These are phyloP conservation scores for Hermatobates lingyangjiaoensis DNA, from an alignment of 1,140 invertebrate species.

Conservation along the genomic window DNA sequence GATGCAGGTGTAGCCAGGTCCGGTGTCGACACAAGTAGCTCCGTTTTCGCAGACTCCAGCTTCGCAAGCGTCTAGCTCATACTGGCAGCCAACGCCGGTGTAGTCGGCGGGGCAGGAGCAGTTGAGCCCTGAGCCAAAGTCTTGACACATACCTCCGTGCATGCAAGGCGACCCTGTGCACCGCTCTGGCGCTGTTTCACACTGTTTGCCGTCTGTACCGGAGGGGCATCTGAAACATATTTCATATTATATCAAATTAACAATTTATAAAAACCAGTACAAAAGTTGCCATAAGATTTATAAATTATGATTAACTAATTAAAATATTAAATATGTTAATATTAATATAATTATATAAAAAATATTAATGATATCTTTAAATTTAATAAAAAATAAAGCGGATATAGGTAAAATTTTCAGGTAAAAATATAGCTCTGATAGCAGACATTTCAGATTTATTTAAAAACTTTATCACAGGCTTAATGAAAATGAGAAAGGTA, in stretches of 20 bases:
- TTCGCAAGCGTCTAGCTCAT: conserved; percentile 81
- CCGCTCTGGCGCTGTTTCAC: conserved; percentile 83
- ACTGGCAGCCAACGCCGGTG: conserved; percentile 77
- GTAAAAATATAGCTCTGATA: no score
- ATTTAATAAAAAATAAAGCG: not conserved
- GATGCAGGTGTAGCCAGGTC: conserved; percentile 62
- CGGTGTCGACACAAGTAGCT: conserved; percentile 71
- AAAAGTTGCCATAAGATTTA: no score
- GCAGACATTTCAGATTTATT: no score
- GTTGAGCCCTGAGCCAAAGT: conserved; percentile 85
- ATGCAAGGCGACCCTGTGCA: conserved; percentile 92
- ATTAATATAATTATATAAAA: not conserved
- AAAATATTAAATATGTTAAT: not conserved
- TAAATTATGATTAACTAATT: not conserved
- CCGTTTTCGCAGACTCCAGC: conserved; percentile 78
- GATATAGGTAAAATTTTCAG: no score
- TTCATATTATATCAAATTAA: no score
- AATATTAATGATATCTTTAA: not conserved
- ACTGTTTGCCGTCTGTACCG: conserved; percentile 84
- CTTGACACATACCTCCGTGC: conserved; percentile 83
- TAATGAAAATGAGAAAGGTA: no score
- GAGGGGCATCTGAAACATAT: conserved; percentile 53
- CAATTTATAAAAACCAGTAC: no score
- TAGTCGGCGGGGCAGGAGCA: conserved; percentile 76
- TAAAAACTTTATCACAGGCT: no score